Conservation (phyloP, 2,797 vertebrate genomes). For the Anabas testudineus region DNA sequence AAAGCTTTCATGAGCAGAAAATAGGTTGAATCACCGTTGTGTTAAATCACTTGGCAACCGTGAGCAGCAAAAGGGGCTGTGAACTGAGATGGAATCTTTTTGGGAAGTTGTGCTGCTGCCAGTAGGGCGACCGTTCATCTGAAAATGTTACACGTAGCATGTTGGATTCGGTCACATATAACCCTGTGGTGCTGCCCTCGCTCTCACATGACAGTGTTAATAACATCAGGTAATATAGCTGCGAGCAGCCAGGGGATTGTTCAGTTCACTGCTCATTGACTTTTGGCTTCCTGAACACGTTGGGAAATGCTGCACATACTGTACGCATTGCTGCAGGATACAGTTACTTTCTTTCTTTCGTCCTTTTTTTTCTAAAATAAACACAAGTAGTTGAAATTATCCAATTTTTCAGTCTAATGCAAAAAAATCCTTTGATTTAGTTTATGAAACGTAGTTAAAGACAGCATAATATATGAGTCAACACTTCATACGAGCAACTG, state of each 20-base stretch:
- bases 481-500: too few species aligned
- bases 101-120: conserved; percentile 24
- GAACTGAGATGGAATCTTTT: conserved; percentile 40
- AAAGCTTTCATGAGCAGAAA: conserved; percentile 43
- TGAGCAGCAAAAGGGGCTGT: conserved; percentile 17
- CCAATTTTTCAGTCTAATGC: too few species aligned
- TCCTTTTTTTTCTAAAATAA: neutral
- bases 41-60: conserved; percentile 50
- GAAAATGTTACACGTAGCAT: conserved; percentile 5
- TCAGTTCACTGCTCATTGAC: conserved; percentile 19
- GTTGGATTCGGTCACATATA: conserved; percentile 14
- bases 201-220: conserved; percentile 1
- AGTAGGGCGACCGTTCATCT: conserved; percentile 19
- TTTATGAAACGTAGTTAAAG: too few species aligned
- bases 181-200: conserved; percentile 16
- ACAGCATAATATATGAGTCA: too few species aligned
- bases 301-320: too few species aligned
- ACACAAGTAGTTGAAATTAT: neutral
- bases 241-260: conserved; percentile 1
- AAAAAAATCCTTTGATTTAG: too few species aligned
- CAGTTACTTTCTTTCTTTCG: neutral
- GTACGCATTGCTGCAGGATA: neutral
- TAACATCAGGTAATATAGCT: conserved; percentile 19
- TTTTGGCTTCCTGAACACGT: conserved; percentile 13
- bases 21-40: conserved; percentile 38